Evolutionary conservation across 2,113 vertebrate genomes (phyloP).

Genomic region (Struthio camelus): DNA sequence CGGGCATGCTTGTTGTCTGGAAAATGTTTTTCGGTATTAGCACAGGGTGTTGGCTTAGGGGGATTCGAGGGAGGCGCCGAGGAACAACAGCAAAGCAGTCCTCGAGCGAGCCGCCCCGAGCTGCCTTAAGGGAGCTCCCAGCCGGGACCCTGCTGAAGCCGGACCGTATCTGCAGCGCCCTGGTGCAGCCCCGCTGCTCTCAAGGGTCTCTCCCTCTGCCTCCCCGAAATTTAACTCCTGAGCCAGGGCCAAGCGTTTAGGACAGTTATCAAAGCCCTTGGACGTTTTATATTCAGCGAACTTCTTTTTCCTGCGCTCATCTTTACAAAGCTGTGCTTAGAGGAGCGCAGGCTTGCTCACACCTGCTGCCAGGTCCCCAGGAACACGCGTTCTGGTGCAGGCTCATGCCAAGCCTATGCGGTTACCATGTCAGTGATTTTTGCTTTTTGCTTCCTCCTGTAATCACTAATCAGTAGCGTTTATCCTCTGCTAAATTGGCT

Average conservation of each 20-base stretch:
- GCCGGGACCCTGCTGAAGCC: accelerated
- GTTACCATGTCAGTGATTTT: background rate
- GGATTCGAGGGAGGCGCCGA: constrained; percentile 28
- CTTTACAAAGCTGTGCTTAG: background rate
- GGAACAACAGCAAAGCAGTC: background rate
- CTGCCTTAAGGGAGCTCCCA: background rate
- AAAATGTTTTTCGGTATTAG: constrained; percentile 39
- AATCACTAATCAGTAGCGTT: background rate
- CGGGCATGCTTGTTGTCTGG: constrained; percentile 17
- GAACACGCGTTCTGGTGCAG: background rate
- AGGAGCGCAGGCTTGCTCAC: background rate
- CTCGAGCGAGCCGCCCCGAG: background rate
- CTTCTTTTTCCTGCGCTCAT: accelerated
- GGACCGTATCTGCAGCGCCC: too few species aligned
- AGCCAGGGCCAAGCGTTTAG: background rate
- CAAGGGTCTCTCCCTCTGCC: accelerated
- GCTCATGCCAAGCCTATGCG: background rate
- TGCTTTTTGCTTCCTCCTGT: background rate
- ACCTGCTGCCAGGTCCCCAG: background rate
- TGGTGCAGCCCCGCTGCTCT: background rate
- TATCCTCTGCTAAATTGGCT: background rate
- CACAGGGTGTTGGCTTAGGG: constrained; percentile 23
- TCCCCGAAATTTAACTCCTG: background rate
- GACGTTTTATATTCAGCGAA: background rate
- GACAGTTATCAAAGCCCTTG: background rate